phyloP scores from a whole-genome alignment of 2,888 invertebrate genomes.

The Pammene aurita region DNA sequence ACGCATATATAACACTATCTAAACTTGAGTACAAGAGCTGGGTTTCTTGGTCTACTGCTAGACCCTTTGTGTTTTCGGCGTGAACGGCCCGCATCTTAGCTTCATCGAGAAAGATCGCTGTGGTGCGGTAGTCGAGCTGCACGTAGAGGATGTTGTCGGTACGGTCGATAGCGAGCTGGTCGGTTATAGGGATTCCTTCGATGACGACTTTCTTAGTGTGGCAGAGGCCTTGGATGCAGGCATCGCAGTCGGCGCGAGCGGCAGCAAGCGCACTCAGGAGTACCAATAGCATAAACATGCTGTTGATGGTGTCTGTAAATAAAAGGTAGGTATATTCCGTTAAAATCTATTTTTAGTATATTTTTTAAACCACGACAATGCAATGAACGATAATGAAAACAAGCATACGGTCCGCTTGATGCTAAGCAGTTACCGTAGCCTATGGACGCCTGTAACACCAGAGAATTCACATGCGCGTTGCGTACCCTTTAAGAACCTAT shows the following conservation, averaged over 20 bases:
- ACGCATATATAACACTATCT: background rate
- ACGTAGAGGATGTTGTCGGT: slow-evolving; percentile 1
- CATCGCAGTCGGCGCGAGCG: slow-evolving; percentile 25
- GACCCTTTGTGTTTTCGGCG: background rate
- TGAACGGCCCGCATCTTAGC: background rate
- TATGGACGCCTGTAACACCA: too few relatives aligned
- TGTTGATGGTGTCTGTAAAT: background rate
- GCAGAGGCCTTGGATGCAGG: slow-evolving; percentile 18
- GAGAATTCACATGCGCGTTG: too few relatives aligned
- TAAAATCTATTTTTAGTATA: too few relatives aligned
- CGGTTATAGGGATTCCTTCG: slow-evolving; percentile 8
- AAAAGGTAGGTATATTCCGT: too few relatives aligned
- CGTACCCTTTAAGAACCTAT: too few relatives aligned
- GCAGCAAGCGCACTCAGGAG: background rate
- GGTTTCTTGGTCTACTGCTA: slow-evolving; percentile 9
- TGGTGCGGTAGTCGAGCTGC: background rate
- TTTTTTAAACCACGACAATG: too few relatives aligned
- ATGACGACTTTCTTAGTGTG: background rate
- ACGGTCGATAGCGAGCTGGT: slow-evolving; percentile 29
- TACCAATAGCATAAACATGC: background rate
- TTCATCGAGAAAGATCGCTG: slow-evolving; percentile 10
- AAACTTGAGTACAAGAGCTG: slow-evolving; percentile 1
- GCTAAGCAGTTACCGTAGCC: too few relatives aligned
- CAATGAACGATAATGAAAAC: too few relatives aligned
- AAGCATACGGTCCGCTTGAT: too few relatives aligned